Percentiles rank a stretch among this genome's conserved stretches.
phyloP scores from a whole-genome alignment of 2,113 vertebrate genomes.

The Embiotoca jacksoni region DNA sequence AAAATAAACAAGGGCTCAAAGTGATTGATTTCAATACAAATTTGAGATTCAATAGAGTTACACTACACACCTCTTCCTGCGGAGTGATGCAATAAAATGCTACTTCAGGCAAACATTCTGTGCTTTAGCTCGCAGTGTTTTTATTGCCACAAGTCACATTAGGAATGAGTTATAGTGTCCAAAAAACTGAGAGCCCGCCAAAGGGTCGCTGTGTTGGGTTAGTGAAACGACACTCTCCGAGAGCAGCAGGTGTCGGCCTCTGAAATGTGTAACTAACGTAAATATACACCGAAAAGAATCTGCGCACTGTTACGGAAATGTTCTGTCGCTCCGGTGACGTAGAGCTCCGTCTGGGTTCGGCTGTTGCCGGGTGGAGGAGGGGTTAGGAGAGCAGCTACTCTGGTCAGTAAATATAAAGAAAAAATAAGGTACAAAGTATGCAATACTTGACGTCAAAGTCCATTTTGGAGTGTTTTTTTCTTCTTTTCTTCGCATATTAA shows the following conservation, averaged over 20 bases:
- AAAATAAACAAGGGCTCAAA: constrained; percentile 53
- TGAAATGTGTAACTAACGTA: constrained; percentile 52
- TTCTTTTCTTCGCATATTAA: constrained; percentile 67
- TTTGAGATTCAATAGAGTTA: constrained; percentile 15
- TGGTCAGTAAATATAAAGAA: constrained; percentile 61
- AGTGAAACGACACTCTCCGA: constrained; percentile 2
- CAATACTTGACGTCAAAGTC: constrained; percentile 57
- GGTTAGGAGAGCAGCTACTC: constrained; percentile 70
- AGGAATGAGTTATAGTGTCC: constrained; percentile 49
- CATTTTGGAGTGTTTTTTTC: constrained; percentile 66
- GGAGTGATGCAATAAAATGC: constrained; percentile 44
- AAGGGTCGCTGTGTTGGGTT: constrained; percentile 27
- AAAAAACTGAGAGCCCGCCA: not conserved
- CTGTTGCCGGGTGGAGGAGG: not conserved
- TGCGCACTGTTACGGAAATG: constrained; percentile 46
- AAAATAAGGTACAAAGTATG: constrained; percentile 55
- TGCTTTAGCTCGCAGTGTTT: constrained; percentile 58
- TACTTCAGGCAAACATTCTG: constrained; percentile 56
- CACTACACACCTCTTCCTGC: constrained; percentile 31
- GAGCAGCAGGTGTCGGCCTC: constrained; percentile 56
- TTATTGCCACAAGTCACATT: constrained; percentile 59
- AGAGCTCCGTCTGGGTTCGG: constrained; percentile 60
- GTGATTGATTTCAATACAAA: constrained; percentile 47
- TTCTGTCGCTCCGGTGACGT: constrained; percentile 38
- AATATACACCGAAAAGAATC: constrained; percentile 56